Percentiles rank a stretch among this genome's conserved stretches.
Conservation (phyloP, 2,888 invertebrate species). For the Disparrhopalites patrizii region DNA sequence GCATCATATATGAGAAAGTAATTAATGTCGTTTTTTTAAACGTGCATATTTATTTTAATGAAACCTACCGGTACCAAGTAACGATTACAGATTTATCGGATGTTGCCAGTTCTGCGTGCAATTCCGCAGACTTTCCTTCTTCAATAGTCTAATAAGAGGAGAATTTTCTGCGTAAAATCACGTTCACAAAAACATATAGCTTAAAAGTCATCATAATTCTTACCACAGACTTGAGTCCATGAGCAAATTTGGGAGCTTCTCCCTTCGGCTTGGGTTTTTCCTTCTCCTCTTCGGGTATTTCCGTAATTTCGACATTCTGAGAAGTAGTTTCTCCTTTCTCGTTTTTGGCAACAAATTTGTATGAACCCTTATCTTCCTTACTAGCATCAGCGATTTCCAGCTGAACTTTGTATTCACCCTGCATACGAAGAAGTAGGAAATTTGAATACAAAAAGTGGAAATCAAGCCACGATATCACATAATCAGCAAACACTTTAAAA, state of each 20-base stretch:
- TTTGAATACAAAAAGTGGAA: slow-evolving; percentile 36
- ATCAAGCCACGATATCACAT: not conserved
- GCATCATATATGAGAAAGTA: too few species aligned
- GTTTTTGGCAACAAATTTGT: slow-evolving; percentile 85
- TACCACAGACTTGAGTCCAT: slow-evolving; percentile 71
- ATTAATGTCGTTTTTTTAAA: not conserved
- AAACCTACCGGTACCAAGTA: slow-evolving; percentile 75
- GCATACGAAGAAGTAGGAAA: slow-evolving; percentile 41
- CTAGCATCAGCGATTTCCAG: slow-evolving; percentile 82
- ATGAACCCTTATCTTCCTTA: slow-evolving; percentile 77
- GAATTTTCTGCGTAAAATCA: not conserved
- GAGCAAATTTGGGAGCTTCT: slow-evolving; percentile 73
- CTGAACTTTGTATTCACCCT: slow-evolving; percentile 86
- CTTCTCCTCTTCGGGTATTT: slow-evolving; percentile 72
- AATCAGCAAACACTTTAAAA: not conserved
- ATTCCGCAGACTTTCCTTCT: slow-evolving; percentile 73
- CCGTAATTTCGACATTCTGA: slow-evolving; percentile 78
- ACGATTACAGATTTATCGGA: slow-evolving; percentile 75
- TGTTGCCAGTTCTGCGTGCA: slow-evolving; percentile 68
- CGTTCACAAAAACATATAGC: not conserved
- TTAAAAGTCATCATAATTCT: slow-evolving; percentile 50
- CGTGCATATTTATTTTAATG: not conserved
- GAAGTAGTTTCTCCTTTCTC: slow-evolving; percentile 90
- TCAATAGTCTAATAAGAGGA: slow-evolving; percentile 58
- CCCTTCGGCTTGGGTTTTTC: slow-evolving; percentile 59